A percentile compares a stretch with the other conserved stretches of the same genome.
Evolutionary conservation across 2,797 vertebrate genomes (phyloP).

Genomic region (Saguinus oedipus): DNA sequence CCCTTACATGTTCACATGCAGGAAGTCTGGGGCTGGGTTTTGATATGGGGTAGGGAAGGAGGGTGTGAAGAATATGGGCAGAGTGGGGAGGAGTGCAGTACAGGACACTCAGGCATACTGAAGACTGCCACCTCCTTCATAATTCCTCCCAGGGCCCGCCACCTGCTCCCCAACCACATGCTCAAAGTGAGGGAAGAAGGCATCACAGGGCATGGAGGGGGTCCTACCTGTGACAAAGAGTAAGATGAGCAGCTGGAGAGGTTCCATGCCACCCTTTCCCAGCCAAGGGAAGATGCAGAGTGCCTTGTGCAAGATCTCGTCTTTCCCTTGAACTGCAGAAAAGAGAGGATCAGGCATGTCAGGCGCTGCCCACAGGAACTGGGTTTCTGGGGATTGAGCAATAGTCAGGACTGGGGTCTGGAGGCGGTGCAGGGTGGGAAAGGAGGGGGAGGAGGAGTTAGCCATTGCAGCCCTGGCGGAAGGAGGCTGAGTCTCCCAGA

Average conservation of each 20-base stretch:
- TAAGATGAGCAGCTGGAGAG: slow-evolving; percentile 28
- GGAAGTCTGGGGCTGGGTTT: not conserved
- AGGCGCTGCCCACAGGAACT: slow-evolving; percentile 59
- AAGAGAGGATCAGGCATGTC: not conserved
- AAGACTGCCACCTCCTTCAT: not conserved
- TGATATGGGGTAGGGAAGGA: not conserved
- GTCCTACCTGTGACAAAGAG: slow-evolving; percentile 62
- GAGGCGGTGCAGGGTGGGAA: not conserved
- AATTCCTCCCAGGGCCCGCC: not conserved
- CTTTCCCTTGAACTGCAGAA: slow-evolving; percentile 35
- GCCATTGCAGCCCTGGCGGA: not conserved
- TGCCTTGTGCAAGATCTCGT: slow-evolving; percentile 4
- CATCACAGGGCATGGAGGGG: rapidly evolving
- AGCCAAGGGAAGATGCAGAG: not conserved
- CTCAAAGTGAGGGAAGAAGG: not conserved
- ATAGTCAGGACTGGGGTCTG: slow-evolving; percentile 46
- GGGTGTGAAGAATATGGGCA: not conserved
- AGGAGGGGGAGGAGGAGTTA: not conserved
- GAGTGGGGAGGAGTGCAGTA: too few relatives aligned
- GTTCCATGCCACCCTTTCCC: slow-evolving; percentile 51
- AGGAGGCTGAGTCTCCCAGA: not conserved
- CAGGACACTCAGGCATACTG: rapidly evolving
- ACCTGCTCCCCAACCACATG: not conserved
- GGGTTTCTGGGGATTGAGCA: slow-evolving; percentile 61
- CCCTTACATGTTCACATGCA: not conserved